These are phyloP conservation scores for Semotilus atromaculatus DNA, from an alignment of 2,797 vertebrate genomes.

Conservation along the genomic window DNA sequence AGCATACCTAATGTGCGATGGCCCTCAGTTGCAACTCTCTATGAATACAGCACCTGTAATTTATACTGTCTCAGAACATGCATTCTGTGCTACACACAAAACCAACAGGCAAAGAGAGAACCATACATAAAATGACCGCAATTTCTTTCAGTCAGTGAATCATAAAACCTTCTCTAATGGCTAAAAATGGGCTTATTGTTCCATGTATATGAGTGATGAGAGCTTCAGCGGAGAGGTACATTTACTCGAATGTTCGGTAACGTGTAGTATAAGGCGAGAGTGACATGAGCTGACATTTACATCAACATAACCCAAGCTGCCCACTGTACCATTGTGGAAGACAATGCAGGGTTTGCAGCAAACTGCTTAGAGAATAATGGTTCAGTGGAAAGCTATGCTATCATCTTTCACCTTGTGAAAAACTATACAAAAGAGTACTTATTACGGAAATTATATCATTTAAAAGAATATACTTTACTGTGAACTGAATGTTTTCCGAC, in stretches of 20 bases:
- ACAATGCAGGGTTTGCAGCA: conserved; percentile 1
- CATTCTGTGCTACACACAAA: conserved; percentile 43
- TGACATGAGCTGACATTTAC: conserved; percentile 44
- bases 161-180: conserved; percentile 52
- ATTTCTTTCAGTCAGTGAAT: conserved; percentile 52
- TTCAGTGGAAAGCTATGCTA: not conserved
- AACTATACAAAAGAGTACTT: not conserved
- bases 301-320: conserved; percentile 25
- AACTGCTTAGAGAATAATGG: not conserved
- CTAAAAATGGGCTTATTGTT: conserved; percentile 54
- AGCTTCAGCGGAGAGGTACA: conserved; percentile 44
- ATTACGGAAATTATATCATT: not conserved
- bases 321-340: not conserved
- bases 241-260: conserved; percentile 37
- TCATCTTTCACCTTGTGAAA: not conserved
- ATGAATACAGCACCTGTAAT: conserved; percentile 54
- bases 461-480: not conserved
- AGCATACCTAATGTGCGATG: conserved; percentile 51
- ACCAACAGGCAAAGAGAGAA: conserved; percentile 37
- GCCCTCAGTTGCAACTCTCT: conserved; percentile 44
- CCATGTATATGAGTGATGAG: conserved; percentile 49
- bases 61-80: conserved; percentile 47
- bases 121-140: conserved; percentile 23
- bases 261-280: conserved; percentile 23
- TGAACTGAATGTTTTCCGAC: not conserved